phyloP scores from a whole-genome alignment of 1,140 invertebrate species.

The Periplaneta americana region DNA sequence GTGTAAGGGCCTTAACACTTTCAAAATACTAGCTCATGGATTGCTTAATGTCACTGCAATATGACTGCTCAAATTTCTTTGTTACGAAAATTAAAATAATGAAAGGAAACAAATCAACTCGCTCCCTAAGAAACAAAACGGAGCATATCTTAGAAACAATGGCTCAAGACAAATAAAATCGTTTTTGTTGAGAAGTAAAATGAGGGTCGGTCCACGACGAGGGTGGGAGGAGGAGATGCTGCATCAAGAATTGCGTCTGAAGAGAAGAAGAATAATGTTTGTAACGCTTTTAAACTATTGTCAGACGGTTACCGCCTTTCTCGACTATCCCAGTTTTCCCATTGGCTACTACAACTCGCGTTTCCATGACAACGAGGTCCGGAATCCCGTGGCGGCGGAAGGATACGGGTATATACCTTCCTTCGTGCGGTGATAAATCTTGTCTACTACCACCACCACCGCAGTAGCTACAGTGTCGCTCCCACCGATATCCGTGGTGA shows the following conservation, averaged over 20 bases:
- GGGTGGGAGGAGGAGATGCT: not conserved
- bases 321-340: slow-evolving; percentile 1
- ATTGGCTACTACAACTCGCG: slow-evolving; percentile 1
- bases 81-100: too few species aligned
- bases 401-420: slow-evolving; percentile 3
- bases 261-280: slow-evolving; percentile 8
- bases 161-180: not conserved
- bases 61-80: too few species aligned
- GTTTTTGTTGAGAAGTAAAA: not conserved
- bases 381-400: slow-evolving; percentile 9
- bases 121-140: too few species aligned
- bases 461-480: not conserved
- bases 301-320: slow-evolving; percentile 13
- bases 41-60: too few species aligned
- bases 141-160: too few species aligned
- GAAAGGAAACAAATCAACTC: too few species aligned
- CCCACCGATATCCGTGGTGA: not conserved
- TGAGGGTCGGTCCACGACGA: not conserved
- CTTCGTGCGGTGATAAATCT: slow-evolving; percentile 1
- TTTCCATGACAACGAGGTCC: slow-evolving; percentile 6
- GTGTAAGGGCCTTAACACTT: too few species aligned
- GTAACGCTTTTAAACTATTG: slow-evolving; percentile 12
- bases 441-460: not conserved
- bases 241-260: slow-evolving; percentile 5
- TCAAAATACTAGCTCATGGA: too few species aligned